These are phyloP conservation scores for Volucella bombylans DNA, from an alignment of 2,888 invertebrate species.

Conservation along the genomic window DNA sequence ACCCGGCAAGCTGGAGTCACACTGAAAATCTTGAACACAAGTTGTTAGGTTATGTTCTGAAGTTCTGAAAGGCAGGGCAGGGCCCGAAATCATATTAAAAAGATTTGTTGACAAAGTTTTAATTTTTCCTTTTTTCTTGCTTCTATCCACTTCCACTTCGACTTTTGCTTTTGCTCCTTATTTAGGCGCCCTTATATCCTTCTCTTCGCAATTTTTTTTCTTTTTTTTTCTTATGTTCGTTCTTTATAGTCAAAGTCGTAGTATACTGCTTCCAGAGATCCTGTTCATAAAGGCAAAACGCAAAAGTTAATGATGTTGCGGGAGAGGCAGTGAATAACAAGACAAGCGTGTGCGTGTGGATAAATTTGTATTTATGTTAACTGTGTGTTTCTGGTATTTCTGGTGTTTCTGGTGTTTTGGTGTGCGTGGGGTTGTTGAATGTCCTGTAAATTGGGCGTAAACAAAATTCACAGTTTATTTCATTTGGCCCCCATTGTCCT, in stretches of 20 bases:
- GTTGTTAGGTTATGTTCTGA: constrained; percentile 57
- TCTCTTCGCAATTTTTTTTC: not conserved
- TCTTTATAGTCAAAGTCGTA: constrained; percentile 9
- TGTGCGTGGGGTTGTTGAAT: constrained; percentile 50
- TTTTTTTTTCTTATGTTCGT: not conserved
- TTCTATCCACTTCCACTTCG: not conserved
- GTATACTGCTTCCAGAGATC: constrained; percentile 43
- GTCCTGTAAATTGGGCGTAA: constrained; percentile 72
- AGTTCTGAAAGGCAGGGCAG: constrained; percentile 55
- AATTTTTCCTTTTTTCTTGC: constrained; percentile 47
- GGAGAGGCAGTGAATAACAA: constrained; percentile 9
- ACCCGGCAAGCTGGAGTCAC: not conserved
- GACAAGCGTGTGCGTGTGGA: not conserved
- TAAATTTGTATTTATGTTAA: no score
- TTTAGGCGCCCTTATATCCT: not conserved
- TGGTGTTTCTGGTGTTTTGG: not conserved
- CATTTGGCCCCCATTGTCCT: constrained; percentile 56
- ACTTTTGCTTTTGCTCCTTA: constrained; percentile 6
- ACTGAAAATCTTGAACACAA: constrained; percentile 22
- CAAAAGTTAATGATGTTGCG: constrained; percentile 70
- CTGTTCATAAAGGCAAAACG: constrained; percentile 68
- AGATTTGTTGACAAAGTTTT: constrained; percentile 74
- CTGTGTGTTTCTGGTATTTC: no score
- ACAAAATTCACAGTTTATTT: constrained; percentile 72
- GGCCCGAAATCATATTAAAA: constrained; percentile 71